phyloP scores from a whole-genome alignment of 2,888 invertebrate species.

The Drosophila kuntzei region DNA sequence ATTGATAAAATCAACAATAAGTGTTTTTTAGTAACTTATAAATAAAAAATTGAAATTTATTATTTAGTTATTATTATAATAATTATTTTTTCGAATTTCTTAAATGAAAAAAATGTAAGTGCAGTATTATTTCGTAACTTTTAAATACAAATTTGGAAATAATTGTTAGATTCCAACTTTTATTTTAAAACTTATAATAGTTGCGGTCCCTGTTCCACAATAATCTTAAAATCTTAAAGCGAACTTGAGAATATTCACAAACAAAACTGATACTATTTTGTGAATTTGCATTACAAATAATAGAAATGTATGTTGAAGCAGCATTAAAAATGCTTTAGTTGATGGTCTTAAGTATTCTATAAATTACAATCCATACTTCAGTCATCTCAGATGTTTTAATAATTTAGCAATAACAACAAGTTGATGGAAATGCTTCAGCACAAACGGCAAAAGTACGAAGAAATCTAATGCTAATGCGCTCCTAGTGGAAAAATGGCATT shows the following conservation, averaged over 20 bases:
- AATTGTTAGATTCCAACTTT: no score
- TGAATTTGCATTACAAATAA: neutral
- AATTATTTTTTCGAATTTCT: no score
- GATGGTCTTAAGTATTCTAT: neutral
- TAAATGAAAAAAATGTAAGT: no score
- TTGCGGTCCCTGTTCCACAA: no score
- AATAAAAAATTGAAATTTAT: no score
- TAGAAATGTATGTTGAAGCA: neutral
- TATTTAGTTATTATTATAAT: no score
- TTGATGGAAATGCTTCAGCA: conserved; percentile 40
- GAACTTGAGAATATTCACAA: neutral
- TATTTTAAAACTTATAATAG: no score
- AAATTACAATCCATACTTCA: conserved; percentile 22
- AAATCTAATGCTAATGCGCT: conserved; percentile 43
- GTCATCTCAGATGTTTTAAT: conserved; percentile 46
- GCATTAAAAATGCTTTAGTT: neutral
- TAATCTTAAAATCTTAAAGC: no score
- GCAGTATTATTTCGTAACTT: no score
- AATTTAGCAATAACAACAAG: conserved; percentile 51
- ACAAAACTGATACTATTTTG: neutral
- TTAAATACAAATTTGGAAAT: no score
- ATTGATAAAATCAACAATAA: no score
- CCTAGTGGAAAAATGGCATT: conserved; percentile 35
- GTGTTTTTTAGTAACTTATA: no score
- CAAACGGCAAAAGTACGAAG: neutral